Conservation (phyloP, 2,888 invertebrate genomes). For the Gerosis bhagava region DNA sequence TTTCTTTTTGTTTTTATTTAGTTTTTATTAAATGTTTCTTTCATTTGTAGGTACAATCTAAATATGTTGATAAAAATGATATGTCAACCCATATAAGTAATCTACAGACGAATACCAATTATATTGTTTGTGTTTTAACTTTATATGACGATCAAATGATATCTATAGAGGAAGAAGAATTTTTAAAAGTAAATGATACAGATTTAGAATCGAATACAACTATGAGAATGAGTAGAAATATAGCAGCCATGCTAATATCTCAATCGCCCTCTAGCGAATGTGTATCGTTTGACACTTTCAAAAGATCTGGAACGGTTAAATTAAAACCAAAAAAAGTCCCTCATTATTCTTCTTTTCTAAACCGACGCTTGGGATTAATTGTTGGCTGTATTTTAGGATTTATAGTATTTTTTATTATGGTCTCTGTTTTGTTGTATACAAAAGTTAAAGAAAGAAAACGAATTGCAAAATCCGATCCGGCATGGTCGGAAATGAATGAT, state of each 20-base stretch:
- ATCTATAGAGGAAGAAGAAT: constrained; percentile 45
- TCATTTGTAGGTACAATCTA: constrained; percentile 63
- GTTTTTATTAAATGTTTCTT: constrained; percentile 10
- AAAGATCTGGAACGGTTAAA: constrained; percentile 51
- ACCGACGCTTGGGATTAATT: constrained; percentile 71
- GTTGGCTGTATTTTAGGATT: constrained; percentile 73
- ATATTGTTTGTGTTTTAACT: constrained; percentile 65
- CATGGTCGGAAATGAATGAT: constrained; percentile 75
- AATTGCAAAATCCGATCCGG: constrained; percentile 72
- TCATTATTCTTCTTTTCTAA: constrained; percentile 57
- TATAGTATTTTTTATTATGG: constrained; percentile 74
- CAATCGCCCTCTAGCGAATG: constrained; percentile 74
- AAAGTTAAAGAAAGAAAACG: constrained; percentile 74
- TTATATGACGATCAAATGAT: constrained; percentile 58
- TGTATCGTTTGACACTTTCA: constrained; percentile 66
- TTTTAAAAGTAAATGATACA: constrained; percentile 47
- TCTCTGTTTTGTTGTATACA: constrained; percentile 67
- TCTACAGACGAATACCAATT: constrained; percentile 59
- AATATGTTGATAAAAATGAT: constrained; percentile 62
- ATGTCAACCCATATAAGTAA: constrained; percentile 62
- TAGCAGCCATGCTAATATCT: constrained; percentile 59
- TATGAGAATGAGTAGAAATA: constrained; percentile 57
- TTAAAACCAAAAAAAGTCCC: constrained; percentile 55
- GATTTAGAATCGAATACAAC: constrained; percentile 50
- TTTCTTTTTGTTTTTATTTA: constrained; percentile 5